These are phyloP conservation scores for Oreohelix idahoensis DNA, from an alignment of 1,140 invertebrate species.

Conservation along the genomic window DNA sequence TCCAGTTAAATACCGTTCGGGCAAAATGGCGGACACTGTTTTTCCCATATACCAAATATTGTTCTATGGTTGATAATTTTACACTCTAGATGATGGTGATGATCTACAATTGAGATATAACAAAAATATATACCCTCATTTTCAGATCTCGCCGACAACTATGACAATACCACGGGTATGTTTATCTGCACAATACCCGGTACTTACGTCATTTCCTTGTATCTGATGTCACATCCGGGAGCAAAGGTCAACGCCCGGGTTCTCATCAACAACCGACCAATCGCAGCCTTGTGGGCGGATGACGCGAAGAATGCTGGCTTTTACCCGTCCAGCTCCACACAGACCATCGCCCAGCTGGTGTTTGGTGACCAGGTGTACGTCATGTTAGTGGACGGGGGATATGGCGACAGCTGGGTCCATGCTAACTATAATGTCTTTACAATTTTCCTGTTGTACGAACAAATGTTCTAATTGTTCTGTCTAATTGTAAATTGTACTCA, in stretches of 20 bases:
- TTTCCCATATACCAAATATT: no score
- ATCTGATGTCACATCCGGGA: slow-evolving; percentile 56
- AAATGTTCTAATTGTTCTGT: slow-evolving; percentile 37
- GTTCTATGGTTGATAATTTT: no score
- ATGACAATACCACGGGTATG: slow-evolving; percentile 53
- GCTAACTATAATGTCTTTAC: slow-evolving; percentile 57
- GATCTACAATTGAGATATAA: no score
- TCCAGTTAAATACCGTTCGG: no score
- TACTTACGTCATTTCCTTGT: slow-evolving; percentile 52
- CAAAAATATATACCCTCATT: no score
- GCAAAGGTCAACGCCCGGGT: slow-evolving; percentile 56
- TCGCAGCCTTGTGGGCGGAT: slow-evolving; percentile 56
- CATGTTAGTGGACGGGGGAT: slow-evolving; percentile 54
- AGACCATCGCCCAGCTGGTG: slow-evolving; percentile 50
- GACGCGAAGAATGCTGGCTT: slow-evolving; percentile 53
- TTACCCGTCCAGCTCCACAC: slow-evolving; percentile 55
- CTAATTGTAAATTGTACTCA: no score
- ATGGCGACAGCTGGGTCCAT: slow-evolving; percentile 58
- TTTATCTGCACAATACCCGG: slow-evolving; percentile 56
- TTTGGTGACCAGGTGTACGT: slow-evolving; percentile 58
- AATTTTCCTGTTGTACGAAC: slow-evolving; percentile 53
- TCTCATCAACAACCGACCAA: slow-evolving; percentile 51
- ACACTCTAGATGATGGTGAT: no score
- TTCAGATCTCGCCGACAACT: slow-evolving; percentile 54
- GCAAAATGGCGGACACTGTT: no score